Base-by-base conservation (phyloP, 2,888 invertebrate genomes). In the Boloria euphrosyne region DNA sequence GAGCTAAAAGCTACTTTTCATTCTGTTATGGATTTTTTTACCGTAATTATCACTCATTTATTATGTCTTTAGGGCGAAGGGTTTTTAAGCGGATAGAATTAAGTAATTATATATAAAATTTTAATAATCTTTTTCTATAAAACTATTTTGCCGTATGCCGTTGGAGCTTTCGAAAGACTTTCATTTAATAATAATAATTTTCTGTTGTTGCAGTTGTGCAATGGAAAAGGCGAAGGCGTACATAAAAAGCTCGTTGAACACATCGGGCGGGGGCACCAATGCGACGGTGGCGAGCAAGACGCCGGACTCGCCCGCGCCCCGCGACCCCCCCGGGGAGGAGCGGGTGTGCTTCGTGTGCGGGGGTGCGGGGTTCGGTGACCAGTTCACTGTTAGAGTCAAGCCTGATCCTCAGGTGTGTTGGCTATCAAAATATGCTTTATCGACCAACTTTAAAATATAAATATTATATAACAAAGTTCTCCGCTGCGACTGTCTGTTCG, bases 181-280 rank as follows among this genome's bases (percentile, higher is more conserved):
- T 22, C 1, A 22, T 2, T 22, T 2, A 22, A 22, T 6, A 14
- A 52, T 14, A n/a, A 5, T 13, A 46, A 58, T 38, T 51, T 57
- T 49, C 14, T n/a, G 17, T 73, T 72, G 72, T 73, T 75, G 13
- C 75, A 77, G 78, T 73, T 75, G 72, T 73, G 76, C 75, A 76
- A 94, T 94, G 94, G 94, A 94, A 92, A 94, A 94, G 85, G 94
- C 94, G 81, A 95, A 95, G 91, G 94, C 95, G 74, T 95, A 95
- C 81, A 94, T 95, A 86, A 95, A 95, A 89, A 95, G 94, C 88
- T 95, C 95, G 89, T 93, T 94, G 80, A 93, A 93, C 85, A 93
- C 93, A 76, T 72, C 91, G 89, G 75, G 90, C 83, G 71, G 90
- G 89, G 75, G 90, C 83, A 71, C 66, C 66, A 66, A 73, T 73